Evolutionary conservation across 2,113 vertebrate genomes (phyloP).

Genomic region (Phainopepla nitens): DNA sequence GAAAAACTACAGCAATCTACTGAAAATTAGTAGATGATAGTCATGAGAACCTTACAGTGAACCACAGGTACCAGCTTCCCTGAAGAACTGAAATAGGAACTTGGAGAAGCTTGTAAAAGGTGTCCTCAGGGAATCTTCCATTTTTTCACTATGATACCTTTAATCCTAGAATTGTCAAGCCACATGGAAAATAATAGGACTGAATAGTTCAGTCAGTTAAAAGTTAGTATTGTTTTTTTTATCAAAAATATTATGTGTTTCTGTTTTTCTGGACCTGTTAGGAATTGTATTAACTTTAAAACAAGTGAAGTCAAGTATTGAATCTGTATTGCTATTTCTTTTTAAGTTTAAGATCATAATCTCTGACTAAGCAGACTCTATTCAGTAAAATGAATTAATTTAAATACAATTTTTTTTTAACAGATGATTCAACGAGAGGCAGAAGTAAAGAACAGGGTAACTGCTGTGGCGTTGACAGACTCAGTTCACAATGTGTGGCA

Average conservation of each 20-base stretch:
- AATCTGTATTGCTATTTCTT: constrained; percentile 29
- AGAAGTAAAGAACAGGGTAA: constrained; percentile 89
- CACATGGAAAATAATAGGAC: constrained; percentile 72
- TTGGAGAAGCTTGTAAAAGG: constrained; percentile 66
- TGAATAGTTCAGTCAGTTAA: constrained; percentile 52
- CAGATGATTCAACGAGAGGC: constrained; percentile 96
- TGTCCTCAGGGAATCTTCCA: constrained; percentile 67
- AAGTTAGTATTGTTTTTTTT: constrained; percentile 66
- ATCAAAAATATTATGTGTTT: constrained; percentile 62
- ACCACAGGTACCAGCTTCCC: constrained; percentile 54
- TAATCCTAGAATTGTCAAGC: constrained; percentile 73
- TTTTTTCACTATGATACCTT: constrained; percentile 66
- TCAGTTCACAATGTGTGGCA: constrained; percentile 98
- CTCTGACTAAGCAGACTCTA: constrained; percentile 58
- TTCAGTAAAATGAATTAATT: constrained; percentile 31
- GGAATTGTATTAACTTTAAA: constrained; percentile 47
- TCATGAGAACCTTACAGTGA: constrained; percentile 59
- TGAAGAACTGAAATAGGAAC: constrained; percentile 63
- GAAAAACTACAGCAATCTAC: constrained; percentile 59
- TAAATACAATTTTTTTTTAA: constrained; percentile 67
- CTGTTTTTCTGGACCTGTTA: constrained; percentile 42
- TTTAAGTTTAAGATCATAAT: constrained; percentile 54
- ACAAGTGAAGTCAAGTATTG: constrained; percentile 43
- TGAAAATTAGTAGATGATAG: constrained; percentile 67
- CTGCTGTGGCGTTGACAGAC: constrained; percentile 93